Base-by-base conservation (phyloP, 2,888 invertebrate species). In the Erebia epiphron region DNA sequence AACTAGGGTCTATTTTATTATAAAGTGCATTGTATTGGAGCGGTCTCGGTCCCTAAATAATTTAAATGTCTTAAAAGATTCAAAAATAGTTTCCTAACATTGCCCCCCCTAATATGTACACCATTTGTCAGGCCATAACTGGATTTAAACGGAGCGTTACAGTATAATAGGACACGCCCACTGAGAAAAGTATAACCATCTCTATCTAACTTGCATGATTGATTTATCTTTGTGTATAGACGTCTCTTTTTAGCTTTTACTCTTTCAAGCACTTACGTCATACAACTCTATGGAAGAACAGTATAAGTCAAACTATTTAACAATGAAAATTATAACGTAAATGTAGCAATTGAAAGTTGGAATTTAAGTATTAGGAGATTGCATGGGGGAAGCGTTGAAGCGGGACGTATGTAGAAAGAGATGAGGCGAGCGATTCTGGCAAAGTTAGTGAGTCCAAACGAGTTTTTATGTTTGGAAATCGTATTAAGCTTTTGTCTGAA, bases 21-120 rank as follows among this genome's bases (percentile, higher is more conserved):
- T 92, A 92, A 93, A 92, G 87, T 91, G 91, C 92, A 92, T 92
- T 92, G 92, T 87, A 86, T 35, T 84, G 81, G 86, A 87, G 84
- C 86, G 89, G 88, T 86, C 86, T 91, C 90, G 85, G 86, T 88
- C 88, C 88, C 86, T 93, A 93, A 93, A 93, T 92, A 92, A 92
- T 93, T 92, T 92, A 93, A 91, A 90, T 91, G 92, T 93, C 92
- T 93, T 93, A 93, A 93, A 93, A 93, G 92, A 93, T 93, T 93
- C 93, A 93, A 93, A 93, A 93, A 93, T 93, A 93, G 93, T 93
- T 91, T 92, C 87, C 92, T 92, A 91, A 92, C 92, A 91, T 91
- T 90, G 90, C 92, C 93, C 92, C 91, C 92, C 91, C 89, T 91
- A 91, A 92, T 92, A 92, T 91, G 92, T 91, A 90, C 90, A 92